A percentile compares a stretch with the other conserved stretches of the same genome.
phyloP scores from a whole-genome alignment of 2,888 invertebrate genomes.

The Hoplodrina blanda region DNA sequence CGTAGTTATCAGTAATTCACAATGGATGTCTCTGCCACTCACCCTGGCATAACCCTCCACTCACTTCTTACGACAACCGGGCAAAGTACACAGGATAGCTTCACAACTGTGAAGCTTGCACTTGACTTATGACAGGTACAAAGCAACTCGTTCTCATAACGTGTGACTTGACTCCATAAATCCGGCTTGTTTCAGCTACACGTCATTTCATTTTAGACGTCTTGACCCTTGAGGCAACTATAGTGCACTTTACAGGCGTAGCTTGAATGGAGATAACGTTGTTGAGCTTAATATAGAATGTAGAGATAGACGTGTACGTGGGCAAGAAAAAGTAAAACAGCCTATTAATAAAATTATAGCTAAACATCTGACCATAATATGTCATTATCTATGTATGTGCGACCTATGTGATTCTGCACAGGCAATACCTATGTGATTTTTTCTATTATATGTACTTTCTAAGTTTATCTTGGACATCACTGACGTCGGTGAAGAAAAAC shows the following conservation, averaged over 20 bases:
- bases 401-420: too few species aligned
- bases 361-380: too few species aligned
- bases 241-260: slow-evolving; percentile 8
- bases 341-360: too few species aligned
- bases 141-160: slow-evolving; percentile 29
- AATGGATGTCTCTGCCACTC: slow-evolving; percentile 2
- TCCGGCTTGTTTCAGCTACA: slow-evolving; percentile 24
- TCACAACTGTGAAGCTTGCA: slow-evolving; percentile 12
- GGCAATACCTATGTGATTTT: too few species aligned
- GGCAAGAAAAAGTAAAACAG: too few species aligned
- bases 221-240: slow-evolving; percentile 14
- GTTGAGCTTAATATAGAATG: not conserved
- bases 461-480: too few species aligned
- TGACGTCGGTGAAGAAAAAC: too few species aligned
- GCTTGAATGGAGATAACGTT: slow-evolving; percentile 1
- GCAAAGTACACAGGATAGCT: slow-evolving; percentile 21
- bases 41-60: slow-evolving; percentile 5
- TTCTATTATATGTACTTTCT: too few species aligned
- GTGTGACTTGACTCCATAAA: slow-evolving; percentile 26
- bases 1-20: slow-evolving; percentile 28
- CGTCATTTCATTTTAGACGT: slow-evolving; percentile 43
- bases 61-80: slow-evolving; percentile 6
- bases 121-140: slow-evolving; percentile 28
- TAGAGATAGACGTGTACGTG: not conserved
- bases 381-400: too few species aligned